Conservation (phyloP, 2,888 invertebrate genomes). For the Tribolium freemani region DNA sequence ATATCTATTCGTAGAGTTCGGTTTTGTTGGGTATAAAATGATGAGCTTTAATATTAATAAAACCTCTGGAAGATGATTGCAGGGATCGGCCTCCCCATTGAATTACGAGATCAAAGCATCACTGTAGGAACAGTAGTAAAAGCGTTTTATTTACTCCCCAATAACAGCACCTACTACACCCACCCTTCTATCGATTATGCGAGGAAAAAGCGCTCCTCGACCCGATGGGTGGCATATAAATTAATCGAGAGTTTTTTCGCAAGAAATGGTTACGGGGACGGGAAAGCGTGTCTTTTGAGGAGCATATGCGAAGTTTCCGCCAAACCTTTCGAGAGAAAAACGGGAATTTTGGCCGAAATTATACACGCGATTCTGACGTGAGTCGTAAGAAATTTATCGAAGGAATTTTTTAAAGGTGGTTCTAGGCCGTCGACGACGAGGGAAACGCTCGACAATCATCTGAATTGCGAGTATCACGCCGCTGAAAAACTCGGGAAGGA, state of each 20-base stretch:
- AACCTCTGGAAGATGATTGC: slow-evolving; percentile 72
- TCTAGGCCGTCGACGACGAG: slow-evolving; percentile 79
- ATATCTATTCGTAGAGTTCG: too few species aligned
- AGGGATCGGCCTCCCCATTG: slow-evolving; percentile 78
- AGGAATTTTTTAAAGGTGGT: slow-evolving; percentile 41
- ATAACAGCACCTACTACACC: slow-evolving; percentile 74
- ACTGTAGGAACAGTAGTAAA: slow-evolving; percentile 78
- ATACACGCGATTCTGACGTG: slow-evolving; percentile 79
- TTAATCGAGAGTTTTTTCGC: slow-evolving; percentile 60
- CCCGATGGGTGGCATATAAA: slow-evolving; percentile 63
- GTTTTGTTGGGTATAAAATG: too few species aligned
- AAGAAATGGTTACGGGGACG: slow-evolving; percentile 75
- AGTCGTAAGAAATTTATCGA: slow-evolving; percentile 60
- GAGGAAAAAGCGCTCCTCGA: slow-evolving; percentile 58
- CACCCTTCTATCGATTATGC: slow-evolving; percentile 61
- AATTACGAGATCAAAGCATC: slow-evolving; percentile 74
- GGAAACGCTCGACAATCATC: slow-evolving; percentile 75
- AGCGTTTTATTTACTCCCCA: slow-evolving; percentile 77
- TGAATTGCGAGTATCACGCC: slow-evolving; percentile 80
- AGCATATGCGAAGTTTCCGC: slow-evolving; percentile 81
- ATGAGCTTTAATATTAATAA: too few species aligned
- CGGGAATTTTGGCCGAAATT: slow-evolving; percentile 78
- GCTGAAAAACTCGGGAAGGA: slow-evolving; percentile 79
- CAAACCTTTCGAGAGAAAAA: slow-evolving; percentile 70
- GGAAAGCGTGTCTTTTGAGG: slow-evolving; percentile 79